Evolutionary conservation across 1,140 invertebrate species (phyloP).

Genomic region (Caenorhabditis briggsae): DNA sequence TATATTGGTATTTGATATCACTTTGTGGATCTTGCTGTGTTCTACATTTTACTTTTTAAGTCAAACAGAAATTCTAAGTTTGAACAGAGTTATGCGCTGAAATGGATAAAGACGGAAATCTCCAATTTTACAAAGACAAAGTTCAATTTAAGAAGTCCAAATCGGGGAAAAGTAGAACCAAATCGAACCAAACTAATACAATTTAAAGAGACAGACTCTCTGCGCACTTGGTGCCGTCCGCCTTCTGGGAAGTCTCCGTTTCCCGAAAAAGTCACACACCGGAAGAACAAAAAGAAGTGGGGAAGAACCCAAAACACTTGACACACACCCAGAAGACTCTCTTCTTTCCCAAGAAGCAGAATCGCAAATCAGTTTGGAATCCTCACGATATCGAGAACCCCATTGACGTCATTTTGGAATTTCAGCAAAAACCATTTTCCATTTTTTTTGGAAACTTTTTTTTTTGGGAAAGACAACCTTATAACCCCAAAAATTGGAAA

Average conservation of each 20-base stretch:
- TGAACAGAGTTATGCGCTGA: too few species aligned
- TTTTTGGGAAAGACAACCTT: neutral
- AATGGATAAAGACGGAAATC: too few species aligned
- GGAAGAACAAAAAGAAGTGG: neutral
- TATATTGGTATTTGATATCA: too few species aligned
- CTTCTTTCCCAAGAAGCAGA: neutral
- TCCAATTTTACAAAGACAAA: too few species aligned
- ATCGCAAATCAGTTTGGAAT: neutral
- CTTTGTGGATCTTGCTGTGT: too few species aligned
- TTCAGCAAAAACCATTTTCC: neutral
- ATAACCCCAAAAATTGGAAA: neutral
- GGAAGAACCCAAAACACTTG: conserved; percentile 16
- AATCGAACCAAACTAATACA: conserved; percentile 19
- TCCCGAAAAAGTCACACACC: neutral
- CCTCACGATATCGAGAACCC: neutral
- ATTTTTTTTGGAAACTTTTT: neutral
- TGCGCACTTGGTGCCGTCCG: neutral
- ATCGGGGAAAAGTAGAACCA: neutral
- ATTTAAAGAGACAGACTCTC: neutral
- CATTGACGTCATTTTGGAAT: neutral
- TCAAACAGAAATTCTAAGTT: too few species aligned
- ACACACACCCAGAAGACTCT: neutral
- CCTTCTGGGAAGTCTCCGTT: neutral
- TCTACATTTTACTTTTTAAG: too few species aligned
- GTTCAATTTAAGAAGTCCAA: neutral